Conservation (phyloP, 2,888 invertebrate species). For the Pyralis farinalis region DNA sequence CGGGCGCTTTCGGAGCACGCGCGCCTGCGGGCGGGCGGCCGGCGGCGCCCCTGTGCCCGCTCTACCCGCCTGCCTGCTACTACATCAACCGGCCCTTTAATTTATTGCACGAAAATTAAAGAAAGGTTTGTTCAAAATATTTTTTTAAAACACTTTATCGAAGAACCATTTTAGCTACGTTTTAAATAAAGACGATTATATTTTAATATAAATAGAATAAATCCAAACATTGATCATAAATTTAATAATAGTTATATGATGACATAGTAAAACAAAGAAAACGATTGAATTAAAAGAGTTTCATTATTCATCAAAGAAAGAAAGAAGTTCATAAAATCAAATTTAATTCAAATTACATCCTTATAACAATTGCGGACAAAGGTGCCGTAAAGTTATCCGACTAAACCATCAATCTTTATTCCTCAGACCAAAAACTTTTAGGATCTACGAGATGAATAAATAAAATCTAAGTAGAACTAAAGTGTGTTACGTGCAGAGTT, state of each 20-base stretch:
- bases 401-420: slow-evolving; percentile 7
- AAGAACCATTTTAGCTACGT: no score
- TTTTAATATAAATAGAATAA: no score
- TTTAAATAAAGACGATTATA: no score
- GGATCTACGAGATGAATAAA: slow-evolving; percentile 16
- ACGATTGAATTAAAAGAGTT: background rate
- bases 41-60: slow-evolving; percentile 64
- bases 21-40: slow-evolving; percentile 76
- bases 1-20: slow-evolving; percentile 73
- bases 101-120: slow-evolving; percentile 54
- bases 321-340: slow-evolving; percentile 7
- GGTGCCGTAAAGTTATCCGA: slow-evolving; percentile 5
- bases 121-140: slow-evolving; percentile 25
- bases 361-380: slow-evolving; percentile 7
- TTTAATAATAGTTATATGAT: no score
- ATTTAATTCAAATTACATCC: slow-evolving; percentile 7
- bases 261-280: slow-evolving; percentile 2
- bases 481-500: slow-evolving; percentile 28
- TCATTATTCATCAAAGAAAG: no score
- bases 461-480: slow-evolving; percentile 23
- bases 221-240: no score
- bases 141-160: no score
- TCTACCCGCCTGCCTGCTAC: slow-evolving; percentile 54
- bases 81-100: slow-evolving; percentile 56
- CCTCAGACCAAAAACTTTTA: background rate